phyloP scores from a whole-genome alignment of 2,113 vertebrate species.

The Caloenas nicobarica region DNA sequence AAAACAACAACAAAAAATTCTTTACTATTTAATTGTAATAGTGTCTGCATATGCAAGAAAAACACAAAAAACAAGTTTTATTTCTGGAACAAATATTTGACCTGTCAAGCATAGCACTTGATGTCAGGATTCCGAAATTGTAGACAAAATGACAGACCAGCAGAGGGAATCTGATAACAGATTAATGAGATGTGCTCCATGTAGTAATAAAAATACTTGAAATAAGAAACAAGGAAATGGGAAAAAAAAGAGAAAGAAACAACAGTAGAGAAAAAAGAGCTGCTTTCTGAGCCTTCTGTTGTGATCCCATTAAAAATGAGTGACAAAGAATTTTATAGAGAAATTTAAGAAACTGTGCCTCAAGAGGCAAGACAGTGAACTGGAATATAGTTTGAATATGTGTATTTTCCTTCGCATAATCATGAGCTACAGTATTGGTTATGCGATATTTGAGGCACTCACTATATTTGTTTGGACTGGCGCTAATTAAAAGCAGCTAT shows the following conservation, averaged over 20 bases:
- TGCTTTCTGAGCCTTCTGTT: not conserved
- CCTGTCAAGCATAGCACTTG: not conserved
- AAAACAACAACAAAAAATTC: not conserved
- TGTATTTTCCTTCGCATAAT: not conserved
- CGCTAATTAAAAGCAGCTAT: not conserved
- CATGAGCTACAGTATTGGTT: not conserved
- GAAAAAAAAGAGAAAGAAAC: not conserved
- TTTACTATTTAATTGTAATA: not conserved
- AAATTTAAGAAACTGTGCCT: not conserved
- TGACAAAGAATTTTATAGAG: not conserved
- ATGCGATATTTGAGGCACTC: not conserved
- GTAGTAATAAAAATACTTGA: not conserved
- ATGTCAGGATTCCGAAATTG: not conserved
- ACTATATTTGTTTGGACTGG: not conserved
- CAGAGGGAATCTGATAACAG: conserved; percentile 5
- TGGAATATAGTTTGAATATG: too few relatives aligned
- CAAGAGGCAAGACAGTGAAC: not conserved
- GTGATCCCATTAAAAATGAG: not conserved
- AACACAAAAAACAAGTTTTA: not conserved
- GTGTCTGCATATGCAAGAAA: not conserved
- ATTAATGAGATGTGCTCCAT: conserved; percentile 12
- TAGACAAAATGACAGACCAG: conserved; percentile 10
- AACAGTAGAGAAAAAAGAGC: not conserved
- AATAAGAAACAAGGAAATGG: not conserved
- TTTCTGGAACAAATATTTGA: not conserved